Base-by-base conservation (phyloP, 2,888 invertebrate genomes). In the Coelopa pilipes region DNA sequence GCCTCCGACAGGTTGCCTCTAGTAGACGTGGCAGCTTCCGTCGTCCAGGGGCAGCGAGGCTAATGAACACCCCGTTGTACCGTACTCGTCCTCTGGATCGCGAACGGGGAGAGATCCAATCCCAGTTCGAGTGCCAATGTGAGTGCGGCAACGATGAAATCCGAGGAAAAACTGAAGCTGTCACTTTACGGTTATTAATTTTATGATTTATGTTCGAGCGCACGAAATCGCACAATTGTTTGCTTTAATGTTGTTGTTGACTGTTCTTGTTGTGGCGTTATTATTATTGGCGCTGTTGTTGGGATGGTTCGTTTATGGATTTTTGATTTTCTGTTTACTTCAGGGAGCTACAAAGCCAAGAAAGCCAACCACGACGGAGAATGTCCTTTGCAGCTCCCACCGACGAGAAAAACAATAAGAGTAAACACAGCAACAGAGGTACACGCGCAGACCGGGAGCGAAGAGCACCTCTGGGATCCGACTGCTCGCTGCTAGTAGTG, bases 141-240 rank as follows among this genome's bases (percentile, higher is more conserved):
- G 65, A 66, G 17, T 67, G 49, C 66, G 49, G 46, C 34, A 24
- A 50, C 59, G 69, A 69, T n/a, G 17, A 57, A 70, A 70, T 60
- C 70, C 49, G 63, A 21, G 78, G 80, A 78, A 78, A 81, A 82
- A 79, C 80, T 82, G 81, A 76, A 80, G 83, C 85, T 84, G 84
- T 84, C 84, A 84, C 83, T 84, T 85, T 84, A 84, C 83, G 84
- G 85, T 84, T 84, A 84, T 83, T 85, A 86, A 84, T 86, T 86
- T 86, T 86, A 85, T 86, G 86, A 86, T 86, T 86, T 86, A 86
- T 86, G 84, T 83, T 81, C 80, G 82, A 80, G 81, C 82, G 81
- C 82, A 83, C 81, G 81, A 79, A 79, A 76, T 77, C 75, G 76
- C 76, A 77, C 75, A 72, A 76, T 76, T 78, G 77, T 78, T 75